Evolutionary conservation across 2,797 vertebrate species (phyloP).

Genomic region (Sebastes hubbsi): DNA sequence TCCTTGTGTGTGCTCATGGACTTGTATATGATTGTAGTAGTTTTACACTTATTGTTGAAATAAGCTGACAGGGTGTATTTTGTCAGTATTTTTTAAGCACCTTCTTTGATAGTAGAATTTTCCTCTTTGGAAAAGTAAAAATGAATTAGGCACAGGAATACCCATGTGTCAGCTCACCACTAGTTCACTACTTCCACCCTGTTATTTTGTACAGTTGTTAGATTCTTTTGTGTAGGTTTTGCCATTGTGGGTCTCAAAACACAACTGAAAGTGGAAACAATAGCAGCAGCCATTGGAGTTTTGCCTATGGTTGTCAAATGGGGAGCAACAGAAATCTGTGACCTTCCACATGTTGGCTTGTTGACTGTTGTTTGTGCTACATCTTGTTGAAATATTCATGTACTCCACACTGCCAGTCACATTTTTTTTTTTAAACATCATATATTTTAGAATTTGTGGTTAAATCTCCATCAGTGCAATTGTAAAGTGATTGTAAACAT

Average conservation of each 20-base stretch:
- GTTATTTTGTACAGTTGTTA: slow-evolving; percentile 13
- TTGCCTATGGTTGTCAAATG: slow-evolving; percentile 30
- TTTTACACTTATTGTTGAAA: slow-evolving; percentile 21
- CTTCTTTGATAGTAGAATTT: slow-evolving; percentile 14
- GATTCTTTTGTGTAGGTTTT: slow-evolving; percentile 21
- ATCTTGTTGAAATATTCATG: slow-evolving; percentile 17
- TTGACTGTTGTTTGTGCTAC: slow-evolving; percentile 4
- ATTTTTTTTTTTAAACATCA: background rate
- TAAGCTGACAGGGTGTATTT: slow-evolving; percentile 27
- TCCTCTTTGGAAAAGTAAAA: slow-evolving; percentile 13
- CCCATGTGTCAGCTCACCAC: background rate
- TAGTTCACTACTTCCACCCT: background rate
- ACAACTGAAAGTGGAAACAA: slow-evolving; percentile 39
- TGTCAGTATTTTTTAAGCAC: slow-evolving; percentile 51
- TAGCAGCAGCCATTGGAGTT: slow-evolving; percentile 21
- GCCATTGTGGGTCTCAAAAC: slow-evolving; percentile 37
- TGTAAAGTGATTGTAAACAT: background rate
- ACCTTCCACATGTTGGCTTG: background rate
- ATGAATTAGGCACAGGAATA: background rate
- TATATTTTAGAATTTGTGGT: background rate
- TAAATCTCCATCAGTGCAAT: background rate
- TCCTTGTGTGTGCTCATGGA: background rate
- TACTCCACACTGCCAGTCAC: background rate
- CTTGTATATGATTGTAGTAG: slow-evolving; percentile 34
- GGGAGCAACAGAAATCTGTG: slow-evolving; percentile 20